phyloP scores from a whole-genome alignment of 2,113 vertebrate genomes.

The Danionella cerebrum region DNA sequence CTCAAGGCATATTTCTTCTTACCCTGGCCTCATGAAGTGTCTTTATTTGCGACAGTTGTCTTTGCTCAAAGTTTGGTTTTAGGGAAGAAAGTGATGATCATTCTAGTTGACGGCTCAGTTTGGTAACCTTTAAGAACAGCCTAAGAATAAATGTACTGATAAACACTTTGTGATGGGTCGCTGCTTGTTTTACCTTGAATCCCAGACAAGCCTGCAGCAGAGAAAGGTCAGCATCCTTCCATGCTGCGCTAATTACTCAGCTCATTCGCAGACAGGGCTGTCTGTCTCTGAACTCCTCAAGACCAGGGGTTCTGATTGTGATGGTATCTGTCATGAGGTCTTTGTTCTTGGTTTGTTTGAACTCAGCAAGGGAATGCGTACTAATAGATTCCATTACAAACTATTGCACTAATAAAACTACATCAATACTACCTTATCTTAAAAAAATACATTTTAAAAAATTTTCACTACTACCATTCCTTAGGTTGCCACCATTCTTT shows the following conservation, averaged over 20 bases:
- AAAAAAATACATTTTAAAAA: too few species aligned
- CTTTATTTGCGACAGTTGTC: neutral
- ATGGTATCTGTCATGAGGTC: neutral
- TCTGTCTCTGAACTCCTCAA: neutral
- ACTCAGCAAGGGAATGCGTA: neutral
- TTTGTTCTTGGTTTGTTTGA: constrained; percentile 9
- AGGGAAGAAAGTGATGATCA: constrained; percentile 34
- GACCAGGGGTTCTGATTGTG: neutral
- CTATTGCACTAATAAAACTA: neutral
- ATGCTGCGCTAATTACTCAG: constrained; percentile 57
- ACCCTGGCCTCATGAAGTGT: neutral
- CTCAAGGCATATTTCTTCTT: neutral
- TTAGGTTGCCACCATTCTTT: too few species aligned
- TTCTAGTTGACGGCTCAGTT: constrained; percentile 37
- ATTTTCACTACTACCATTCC: too few species aligned
- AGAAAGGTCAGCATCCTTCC: constrained; percentile 61
- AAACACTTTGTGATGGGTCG: constrained; percentile 56
- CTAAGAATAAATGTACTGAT: constrained; percentile 62
- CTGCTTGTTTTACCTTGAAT: constrained; percentile 43
- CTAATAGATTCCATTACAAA: neutral
- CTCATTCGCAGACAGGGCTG: neutral
- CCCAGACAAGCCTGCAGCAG: constrained; percentile 41
- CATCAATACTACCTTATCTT: too few species aligned
- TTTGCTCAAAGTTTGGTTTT: constrained; percentile 39
- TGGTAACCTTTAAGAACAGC: constrained; percentile 54